Conservation (phyloP, 1,140 invertebrate species). For the Euschistus heros region DNA sequence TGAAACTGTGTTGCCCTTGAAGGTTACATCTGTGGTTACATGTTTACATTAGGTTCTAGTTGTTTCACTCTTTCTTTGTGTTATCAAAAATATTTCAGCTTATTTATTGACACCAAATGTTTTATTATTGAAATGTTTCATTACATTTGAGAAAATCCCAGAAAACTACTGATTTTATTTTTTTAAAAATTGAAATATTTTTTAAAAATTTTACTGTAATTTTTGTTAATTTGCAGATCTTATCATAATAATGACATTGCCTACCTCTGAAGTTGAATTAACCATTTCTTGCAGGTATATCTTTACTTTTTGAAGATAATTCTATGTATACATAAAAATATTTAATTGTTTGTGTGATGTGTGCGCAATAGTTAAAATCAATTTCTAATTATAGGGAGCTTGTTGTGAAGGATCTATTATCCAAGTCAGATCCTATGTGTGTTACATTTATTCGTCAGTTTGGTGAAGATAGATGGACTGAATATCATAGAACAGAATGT, state of each 20-base stretch:
- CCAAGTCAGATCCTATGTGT: conserved; percentile 53
- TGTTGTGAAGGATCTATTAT: conserved; percentile 40
- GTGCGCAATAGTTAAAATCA: neutral
- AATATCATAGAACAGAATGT: conserved; percentile 47
- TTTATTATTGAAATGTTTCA: too few species aligned
- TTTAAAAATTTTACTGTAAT: too few species aligned
- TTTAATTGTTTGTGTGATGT: too few species aligned
- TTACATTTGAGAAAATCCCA: too few species aligned
- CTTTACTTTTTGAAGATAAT: too few species aligned
- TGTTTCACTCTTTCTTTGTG: neutral
- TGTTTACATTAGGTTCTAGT: neutral
- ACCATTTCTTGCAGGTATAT: conserved; percentile 35
- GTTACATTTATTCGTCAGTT: conserved; percentile 42
- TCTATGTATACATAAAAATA: too few species aligned
- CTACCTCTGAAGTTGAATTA: conserved; percentile 33
- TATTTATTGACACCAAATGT: too few species aligned
- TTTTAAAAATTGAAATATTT: too few species aligned
- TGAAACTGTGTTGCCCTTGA: neutral
- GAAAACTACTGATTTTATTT: too few species aligned
- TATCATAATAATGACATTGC: neutral
- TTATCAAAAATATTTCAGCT: too few species aligned
- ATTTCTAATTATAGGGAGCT: neutral
- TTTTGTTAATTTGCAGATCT: too few species aligned
- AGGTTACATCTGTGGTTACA: neutral
- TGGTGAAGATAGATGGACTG: conserved; percentile 40